Conservation (phyloP, 1,140 invertebrate species). For the Drosophila mauritiana region DNA sequence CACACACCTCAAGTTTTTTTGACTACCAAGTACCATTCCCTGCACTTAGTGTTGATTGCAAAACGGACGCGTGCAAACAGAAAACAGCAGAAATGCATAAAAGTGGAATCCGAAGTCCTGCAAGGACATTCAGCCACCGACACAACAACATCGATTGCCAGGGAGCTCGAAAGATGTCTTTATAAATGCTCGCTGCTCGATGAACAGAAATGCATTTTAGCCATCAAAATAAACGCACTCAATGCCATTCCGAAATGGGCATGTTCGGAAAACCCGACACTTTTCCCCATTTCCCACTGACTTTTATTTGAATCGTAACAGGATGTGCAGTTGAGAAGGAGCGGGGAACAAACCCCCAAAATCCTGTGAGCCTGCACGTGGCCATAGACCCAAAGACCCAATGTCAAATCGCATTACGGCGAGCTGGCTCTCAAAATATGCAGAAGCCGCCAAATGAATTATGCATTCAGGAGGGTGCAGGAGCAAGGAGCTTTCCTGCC, state of each 20-base stretch:
- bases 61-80: neutral
- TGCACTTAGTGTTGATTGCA: slow-evolving; percentile 35
- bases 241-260: slow-evolving; percentile 35
- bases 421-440: slow-evolving; percentile 41
- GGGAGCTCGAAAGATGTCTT: neutral
- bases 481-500: slow-evolving; percentile 6
- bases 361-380: slow-evolving; percentile 22
- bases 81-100: slow-evolving; percentile 5
- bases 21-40: slow-evolving; percentile 1
- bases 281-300: slow-evolving; percentile 24
- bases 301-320: slow-evolving; percentile 35
- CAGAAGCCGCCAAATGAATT: slow-evolving; percentile 70
- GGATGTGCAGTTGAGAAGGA: slow-evolving; percentile 25
- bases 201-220: slow-evolving; percentile 41
- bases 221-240: slow-evolving; percentile 38
- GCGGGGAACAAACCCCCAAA: slow-evolving; percentile 40
- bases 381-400: slow-evolving; percentile 45
- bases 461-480: slow-evolving; percentile 49
- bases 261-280: slow-evolving; percentile 10
- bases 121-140: slow-evolving; percentile 29
- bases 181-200: slow-evolving; percentile 24
- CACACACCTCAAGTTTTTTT: neutral
- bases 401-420: slow-evolving; percentile 67
- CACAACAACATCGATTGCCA: slow-evolving; percentile 15
- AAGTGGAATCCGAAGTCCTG: neutral